Conservation (phyloP, 2,113 vertebrate species). For the Lathamus discolor region DNA sequence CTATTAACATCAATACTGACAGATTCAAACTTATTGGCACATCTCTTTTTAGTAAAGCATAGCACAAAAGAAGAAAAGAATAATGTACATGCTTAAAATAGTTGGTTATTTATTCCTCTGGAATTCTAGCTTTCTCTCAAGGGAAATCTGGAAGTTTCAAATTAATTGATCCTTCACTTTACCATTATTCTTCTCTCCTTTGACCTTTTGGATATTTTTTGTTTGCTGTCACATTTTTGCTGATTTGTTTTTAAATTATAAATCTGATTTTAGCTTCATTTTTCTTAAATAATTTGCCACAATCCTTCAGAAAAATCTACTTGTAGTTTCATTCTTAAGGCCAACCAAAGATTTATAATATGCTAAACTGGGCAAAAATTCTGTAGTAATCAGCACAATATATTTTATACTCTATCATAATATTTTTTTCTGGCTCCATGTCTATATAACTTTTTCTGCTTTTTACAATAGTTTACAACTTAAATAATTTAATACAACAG, state of each 20-base stretch:
- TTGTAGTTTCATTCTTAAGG: constrained; percentile 48
- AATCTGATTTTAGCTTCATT: constrained; percentile 17
- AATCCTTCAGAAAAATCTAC: constrained; percentile 40
- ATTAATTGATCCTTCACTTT: constrained; percentile 14
- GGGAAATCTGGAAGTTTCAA: constrained; percentile 46
- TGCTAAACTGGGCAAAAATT: constrained; percentile 68
- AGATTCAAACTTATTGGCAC: background rate
- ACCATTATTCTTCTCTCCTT: background rate
- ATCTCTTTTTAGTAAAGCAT: background rate
- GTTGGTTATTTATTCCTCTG: constrained; percentile 20
- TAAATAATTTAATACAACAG: constrained; percentile 82
- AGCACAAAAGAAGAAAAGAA: constrained; percentile 14
- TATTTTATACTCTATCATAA: constrained; percentile 69
- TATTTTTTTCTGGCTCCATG: constrained; percentile 65
- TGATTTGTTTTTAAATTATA: constrained; percentile 55
- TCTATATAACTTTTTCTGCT: constrained; percentile 70
- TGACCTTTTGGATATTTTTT: constrained; percentile 18
- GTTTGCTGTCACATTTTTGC: background rate
- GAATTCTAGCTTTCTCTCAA: constrained; percentile 6
- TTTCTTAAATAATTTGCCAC: constrained; percentile 12
- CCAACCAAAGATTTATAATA: constrained; percentile 72
- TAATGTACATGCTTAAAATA: constrained; percentile 15
- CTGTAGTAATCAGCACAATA: constrained; percentile 71
- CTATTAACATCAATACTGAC: background rate
- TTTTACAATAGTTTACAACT: constrained; percentile 80